A percentile compares a stretch with the other conserved stretches of the same genome.
phyloP scores from a whole-genome alignment of 1,140 invertebrate species.

The Aphaenogaster ashmeadi region DNA sequence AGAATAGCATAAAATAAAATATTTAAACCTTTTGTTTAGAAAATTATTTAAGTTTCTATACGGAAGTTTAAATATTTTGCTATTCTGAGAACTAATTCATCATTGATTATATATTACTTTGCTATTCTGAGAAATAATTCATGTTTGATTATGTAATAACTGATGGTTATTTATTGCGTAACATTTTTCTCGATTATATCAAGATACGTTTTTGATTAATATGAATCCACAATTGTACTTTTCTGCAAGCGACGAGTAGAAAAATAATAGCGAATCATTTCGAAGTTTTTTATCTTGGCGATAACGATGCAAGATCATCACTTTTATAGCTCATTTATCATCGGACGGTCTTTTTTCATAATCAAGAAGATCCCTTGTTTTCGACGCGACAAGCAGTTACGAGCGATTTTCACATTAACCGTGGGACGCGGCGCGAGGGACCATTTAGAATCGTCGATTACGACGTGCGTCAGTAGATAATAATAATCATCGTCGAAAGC shows the following conservation, averaged over 20 bases:
- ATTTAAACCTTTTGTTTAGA: too few relatives aligned
- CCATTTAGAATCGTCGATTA: constrained; percentile 45
- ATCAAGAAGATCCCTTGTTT: constrained; percentile 12
- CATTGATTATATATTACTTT: constrained; percentile 1
- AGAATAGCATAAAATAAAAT: too few relatives aligned
- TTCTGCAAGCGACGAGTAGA: neutral
- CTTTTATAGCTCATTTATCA: constrained; percentile 11
- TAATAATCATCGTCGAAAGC: constrained; percentile 58
- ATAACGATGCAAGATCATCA: neutral
- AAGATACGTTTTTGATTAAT: neutral
- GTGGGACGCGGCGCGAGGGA: constrained; percentile 1
- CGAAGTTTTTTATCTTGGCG: neutral
- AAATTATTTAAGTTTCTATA: neutral
- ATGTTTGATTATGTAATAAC: neutral
- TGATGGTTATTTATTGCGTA: neutral
- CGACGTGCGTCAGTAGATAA: constrained; percentile 67
- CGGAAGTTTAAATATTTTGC: neutral
- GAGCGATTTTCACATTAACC: constrained; percentile 5
- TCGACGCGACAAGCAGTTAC: neutral
- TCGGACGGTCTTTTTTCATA: neutral
- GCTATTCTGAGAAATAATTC: neutral
- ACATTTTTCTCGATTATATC: neutral
- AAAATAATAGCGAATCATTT: neutral
- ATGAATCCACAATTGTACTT: neutral
- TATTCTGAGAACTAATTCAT: neutral